Conservation (phyloP, 2,888 invertebrate species). For the Piscicola geometra region DNA sequence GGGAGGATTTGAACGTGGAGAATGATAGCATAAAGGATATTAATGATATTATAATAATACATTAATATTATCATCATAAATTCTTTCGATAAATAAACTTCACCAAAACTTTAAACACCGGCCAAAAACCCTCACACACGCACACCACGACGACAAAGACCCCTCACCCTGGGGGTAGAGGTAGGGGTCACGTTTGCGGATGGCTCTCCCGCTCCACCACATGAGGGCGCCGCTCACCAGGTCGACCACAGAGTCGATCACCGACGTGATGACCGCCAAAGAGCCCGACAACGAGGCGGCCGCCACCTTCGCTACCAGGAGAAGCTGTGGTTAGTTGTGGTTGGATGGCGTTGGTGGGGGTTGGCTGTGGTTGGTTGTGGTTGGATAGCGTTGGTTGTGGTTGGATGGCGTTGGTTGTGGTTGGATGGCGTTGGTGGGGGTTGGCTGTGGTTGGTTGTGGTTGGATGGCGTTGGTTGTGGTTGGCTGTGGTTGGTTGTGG, state of each 20-base stretch:
- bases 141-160: not conserved
- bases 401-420: not conserved
- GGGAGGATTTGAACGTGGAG: too few species aligned
- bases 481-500: too few species aligned
- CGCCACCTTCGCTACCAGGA: constrained; percentile 55
- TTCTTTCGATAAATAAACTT: not conserved
- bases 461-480: too few species aligned
- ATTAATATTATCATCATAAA: not conserved
- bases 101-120: not conserved
- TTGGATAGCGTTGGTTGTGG: not conserved
- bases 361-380: not conserved
- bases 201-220: constrained; percentile 55
- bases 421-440: too few species aligned
- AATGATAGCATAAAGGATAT: not conserved
- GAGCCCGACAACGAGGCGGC: constrained; percentile 58
- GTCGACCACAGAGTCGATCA: constrained; percentile 59
- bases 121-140: too few species aligned
- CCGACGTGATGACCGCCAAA: constrained; percentile 57
- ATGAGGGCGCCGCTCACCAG: constrained; percentile 56
- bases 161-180: constrained; percentile 38
- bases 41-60: too few species aligned
- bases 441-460: too few species aligned
- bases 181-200: constrained; percentile 47
- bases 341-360: not conserved
- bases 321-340: constrained; percentile 44